Conservation (phyloP, 2,797 vertebrate species). For the Schizothorax lantsangensis region DNA sequence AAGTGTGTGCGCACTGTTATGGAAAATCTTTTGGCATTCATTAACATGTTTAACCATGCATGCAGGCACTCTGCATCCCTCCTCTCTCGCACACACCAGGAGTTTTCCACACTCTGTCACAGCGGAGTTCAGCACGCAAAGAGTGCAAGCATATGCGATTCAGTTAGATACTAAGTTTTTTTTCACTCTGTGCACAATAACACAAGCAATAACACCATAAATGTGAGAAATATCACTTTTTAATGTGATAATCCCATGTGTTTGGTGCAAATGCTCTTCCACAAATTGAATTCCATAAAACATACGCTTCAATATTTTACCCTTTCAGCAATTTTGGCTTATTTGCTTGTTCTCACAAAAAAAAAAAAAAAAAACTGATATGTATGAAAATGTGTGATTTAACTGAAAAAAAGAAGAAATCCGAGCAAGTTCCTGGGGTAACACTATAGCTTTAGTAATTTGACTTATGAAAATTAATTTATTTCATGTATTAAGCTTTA, state of each 20-base stretch:
- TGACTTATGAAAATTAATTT: slow-evolving; percentile 71
- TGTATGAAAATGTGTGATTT: slow-evolving; percentile 1
- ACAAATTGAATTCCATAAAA: slow-evolving; percentile 28
- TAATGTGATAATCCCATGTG: slow-evolving; percentile 46
- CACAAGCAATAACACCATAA: slow-evolving; percentile 33
- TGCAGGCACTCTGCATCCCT: slow-evolving; percentile 26
- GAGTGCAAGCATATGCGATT: slow-evolving; percentile 55
- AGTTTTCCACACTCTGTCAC: slow-evolving; percentile 47
- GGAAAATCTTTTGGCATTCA: slow-evolving; percentile 55
- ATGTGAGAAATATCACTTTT: slow-evolving; percentile 56
- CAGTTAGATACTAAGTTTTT: slow-evolving; percentile 52
- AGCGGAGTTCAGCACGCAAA: slow-evolving; percentile 26
- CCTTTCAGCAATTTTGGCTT: slow-evolving; percentile 15
- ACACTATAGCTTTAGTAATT: slow-evolving; percentile 63
- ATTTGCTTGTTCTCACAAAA: not conserved
- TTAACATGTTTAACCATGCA: slow-evolving; percentile 60
- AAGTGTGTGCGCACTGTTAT: slow-evolving; percentile 45
- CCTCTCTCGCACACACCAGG: slow-evolving; percentile 45
- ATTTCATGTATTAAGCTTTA: slow-evolving; percentile 72
- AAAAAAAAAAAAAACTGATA: no score
- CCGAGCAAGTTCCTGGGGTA: slow-evolving; percentile 52
- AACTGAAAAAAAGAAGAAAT: not conserved
- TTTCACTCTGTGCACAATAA: slow-evolving; percentile 14
- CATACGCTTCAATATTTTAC: slow-evolving; percentile 21
- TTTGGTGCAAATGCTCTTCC: not conserved